These are phyloP conservation scores for Phoxinus phoxinus DNA, from an alignment of 2,113 vertebrate species.

Conservation along the genomic window DNA sequence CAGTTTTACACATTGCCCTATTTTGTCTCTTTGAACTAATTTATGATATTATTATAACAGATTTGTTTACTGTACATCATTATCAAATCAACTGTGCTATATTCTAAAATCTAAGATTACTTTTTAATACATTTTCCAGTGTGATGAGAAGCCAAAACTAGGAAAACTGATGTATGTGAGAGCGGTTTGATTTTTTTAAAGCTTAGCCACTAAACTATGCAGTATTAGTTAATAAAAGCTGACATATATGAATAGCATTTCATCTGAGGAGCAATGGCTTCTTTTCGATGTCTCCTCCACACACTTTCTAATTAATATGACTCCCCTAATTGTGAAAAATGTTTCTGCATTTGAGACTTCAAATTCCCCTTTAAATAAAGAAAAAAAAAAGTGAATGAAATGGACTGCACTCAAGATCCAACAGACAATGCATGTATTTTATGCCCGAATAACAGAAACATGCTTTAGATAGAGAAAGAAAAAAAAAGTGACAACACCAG, in stretches of 20 bases:
- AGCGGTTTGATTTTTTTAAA: slow-evolving; percentile 34
- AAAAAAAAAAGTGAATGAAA: slow-evolving; percentile 34
- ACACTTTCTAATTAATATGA: slow-evolving; percentile 48
- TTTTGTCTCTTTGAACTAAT: not conserved
- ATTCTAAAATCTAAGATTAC: not conserved
- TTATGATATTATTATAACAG: not conserved
- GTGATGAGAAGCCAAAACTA: not conserved
- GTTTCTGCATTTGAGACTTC: slow-evolving; percentile 52
- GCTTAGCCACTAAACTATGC: slow-evolving; percentile 27
- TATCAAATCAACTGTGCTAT: not conserved
- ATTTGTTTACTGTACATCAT: not conserved
- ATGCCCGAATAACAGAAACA: not conserved
- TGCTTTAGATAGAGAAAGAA: not conserved
- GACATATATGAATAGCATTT: slow-evolving; percentile 53
- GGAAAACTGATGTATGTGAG: not conserved
- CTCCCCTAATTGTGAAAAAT: slow-evolving; percentile 60
- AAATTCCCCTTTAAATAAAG: slow-evolving; percentile 38
- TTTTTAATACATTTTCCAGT: not conserved
- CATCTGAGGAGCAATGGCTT: slow-evolving; percentile 39
- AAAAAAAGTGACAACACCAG: slow-evolving; percentile 7
- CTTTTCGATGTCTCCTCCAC: slow-evolving; percentile 45
- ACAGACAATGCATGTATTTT: not conserved
- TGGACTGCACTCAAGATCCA: not conserved
- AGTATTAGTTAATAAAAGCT: slow-evolving; percentile 53
- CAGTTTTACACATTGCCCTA: not conserved